Evolutionary conservation across 2,797 vertebrate species (phyloP), one percentile per base, ranked within the genome.

Genomic region (Anguilla megastoma): DNA sequence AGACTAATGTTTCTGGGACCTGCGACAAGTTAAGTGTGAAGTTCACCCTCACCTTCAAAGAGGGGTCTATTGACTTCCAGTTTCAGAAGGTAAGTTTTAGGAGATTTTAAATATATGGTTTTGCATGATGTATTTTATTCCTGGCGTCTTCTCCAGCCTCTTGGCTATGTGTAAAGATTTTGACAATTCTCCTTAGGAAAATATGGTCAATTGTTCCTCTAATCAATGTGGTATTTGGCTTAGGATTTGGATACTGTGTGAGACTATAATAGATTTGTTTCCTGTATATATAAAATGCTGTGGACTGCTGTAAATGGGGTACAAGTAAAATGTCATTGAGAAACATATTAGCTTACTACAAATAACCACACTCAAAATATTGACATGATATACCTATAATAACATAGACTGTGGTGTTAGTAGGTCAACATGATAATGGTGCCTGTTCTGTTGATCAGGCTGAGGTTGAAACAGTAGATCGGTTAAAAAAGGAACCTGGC

Each of bases 31-130:
- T 52, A 7, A 54, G 0, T 0, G 91, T 91, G 48, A 88, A 87
- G 18, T 79, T 97, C 0, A 87, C 1, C 0, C 76, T 97, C 0
- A 0, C 0, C 0, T 95, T 96, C 83, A 0, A 0, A 0, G 91
- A 96, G 76, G 95, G 95, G 7, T 0, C 0, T 3, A 92, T 97
- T 60, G 86, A 27, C 5, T 92, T 97, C 80, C 16, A 12, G 21
- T 96, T 95, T 90, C 87, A 86, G 79, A 95, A 94, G 94, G 96
- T 96, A 92, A 80, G 91, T 60, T 3, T 36, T 27, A 52, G 24
- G 16, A 80, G 30, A 80, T 41, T 18, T 45, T 24, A 48, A 82
- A n/a, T 21, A 45, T 45, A 82, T 45, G 79, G 3, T 82, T 50
- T 5, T 82, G 69, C 4, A 33, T 74, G 76, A 80, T 79, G 21